These are phyloP conservation scores for Neosalanx taihuensis DNA, from an alignment of 2,797 vertebrate species.

Conservation along the genomic window DNA sequence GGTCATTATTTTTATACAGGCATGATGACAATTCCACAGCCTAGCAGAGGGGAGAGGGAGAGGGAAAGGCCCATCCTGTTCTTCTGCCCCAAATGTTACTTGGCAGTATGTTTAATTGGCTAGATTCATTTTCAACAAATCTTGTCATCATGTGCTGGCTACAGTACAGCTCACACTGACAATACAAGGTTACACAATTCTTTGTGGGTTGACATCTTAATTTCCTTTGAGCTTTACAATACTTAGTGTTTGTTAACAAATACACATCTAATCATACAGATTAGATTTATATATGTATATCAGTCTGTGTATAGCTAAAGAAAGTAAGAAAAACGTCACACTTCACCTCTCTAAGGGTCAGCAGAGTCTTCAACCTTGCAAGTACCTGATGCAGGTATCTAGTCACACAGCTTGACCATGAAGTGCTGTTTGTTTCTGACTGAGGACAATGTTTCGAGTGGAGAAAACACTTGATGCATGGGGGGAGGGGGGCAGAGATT, in stretches of 20 bases:
- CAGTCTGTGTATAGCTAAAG: background rate
- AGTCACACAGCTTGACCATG: background rate
- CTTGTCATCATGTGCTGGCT: background rate
- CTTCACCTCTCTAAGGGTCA: slow-evolving; percentile 6
- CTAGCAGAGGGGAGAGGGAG: background rate
- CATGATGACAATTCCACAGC: background rate
- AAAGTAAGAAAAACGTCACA: background rate
- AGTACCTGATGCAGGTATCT: background rate
- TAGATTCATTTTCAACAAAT: background rate
- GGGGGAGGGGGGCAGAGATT: slow-evolving; percentile 5
- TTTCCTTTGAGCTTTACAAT: slow-evolving; percentile 9
- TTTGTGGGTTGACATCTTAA: background rate
- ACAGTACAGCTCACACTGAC: background rate
- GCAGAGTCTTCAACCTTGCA: background rate
- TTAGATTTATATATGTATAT: no score
- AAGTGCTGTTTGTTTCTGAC: background rate
- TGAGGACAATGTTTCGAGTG: background rate
- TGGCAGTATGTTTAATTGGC: slow-evolving; percentile 13
- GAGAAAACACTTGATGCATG: background rate
- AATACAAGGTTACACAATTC: no score
- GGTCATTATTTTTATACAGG: background rate
- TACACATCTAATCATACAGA: slow-evolving; percentile 23
- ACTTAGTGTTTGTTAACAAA: slow-evolving; percentile 30
- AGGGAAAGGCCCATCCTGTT: slow-evolving; percentile 3
- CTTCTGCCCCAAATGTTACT: slow-evolving; percentile 5